phyloP scores from a whole-genome alignment of 2,797 vertebrate genomes.

The Chelonia mydas region DNA sequence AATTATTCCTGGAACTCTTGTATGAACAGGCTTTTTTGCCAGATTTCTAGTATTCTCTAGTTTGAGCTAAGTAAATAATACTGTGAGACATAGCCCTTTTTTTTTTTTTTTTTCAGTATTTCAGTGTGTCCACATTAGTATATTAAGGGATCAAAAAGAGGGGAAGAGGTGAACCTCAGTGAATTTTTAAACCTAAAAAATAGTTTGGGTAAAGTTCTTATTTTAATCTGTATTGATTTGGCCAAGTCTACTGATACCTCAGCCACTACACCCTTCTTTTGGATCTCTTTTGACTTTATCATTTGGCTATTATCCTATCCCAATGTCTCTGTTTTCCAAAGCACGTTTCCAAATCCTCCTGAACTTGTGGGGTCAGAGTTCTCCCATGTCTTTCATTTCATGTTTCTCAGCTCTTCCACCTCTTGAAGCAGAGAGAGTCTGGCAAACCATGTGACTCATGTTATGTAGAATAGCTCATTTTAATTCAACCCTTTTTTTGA shows the following conservation, averaged over 20 bases:
- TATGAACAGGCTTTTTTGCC: not conserved
- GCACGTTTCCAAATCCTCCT: not conserved
- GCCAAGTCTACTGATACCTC: not conserved
- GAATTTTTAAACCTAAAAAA: not conserved
- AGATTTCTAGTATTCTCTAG: not conserved
- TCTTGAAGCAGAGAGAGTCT: not conserved
- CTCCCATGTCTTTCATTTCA: not conserved
- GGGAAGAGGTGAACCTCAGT: not conserved
- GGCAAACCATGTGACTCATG: conserved; percentile 26
- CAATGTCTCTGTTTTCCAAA: not conserved
- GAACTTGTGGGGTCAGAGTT: conserved; percentile 22
- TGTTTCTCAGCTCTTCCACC: not conserved
- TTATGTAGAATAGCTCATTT: conserved; percentile 39
- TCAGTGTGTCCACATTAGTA: not conserved
- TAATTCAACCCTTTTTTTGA: conserved; percentile 4
- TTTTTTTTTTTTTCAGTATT: not conserved
- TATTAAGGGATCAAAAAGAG: not conserved
- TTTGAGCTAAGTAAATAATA: not conserved
- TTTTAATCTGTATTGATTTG: not conserved
- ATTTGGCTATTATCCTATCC: not conserved
- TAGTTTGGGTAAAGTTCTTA: not conserved
- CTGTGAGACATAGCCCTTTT: not conserved
- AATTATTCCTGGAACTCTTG: not conserved
- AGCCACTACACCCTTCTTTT: not conserved
- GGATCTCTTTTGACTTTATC: conserved; percentile 40